Evolutionary conservation across 2,113 vertebrate species (phyloP), one percentile per base, ranked within the genome.

Genomic region (Willisornis vidua): DNA sequence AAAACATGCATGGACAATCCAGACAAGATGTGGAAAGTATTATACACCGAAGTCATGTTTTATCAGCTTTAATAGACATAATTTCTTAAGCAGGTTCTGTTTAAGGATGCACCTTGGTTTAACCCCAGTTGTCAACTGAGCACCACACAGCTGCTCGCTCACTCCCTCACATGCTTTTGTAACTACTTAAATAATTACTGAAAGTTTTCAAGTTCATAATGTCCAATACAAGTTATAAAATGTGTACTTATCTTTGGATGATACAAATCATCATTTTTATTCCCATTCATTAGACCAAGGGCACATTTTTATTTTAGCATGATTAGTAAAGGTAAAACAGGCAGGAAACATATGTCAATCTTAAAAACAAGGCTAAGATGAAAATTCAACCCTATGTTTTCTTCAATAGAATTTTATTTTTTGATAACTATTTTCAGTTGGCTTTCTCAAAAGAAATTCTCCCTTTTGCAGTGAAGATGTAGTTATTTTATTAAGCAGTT

Each of bases 1-100:
- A 66, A 81, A 75, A 48, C 2, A 2, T 23, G 10, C 5, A 33
- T 1, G 52, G 52, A 33, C 26, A 35, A 82, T 48, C 31, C 65
- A 72, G 28, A 72, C 6, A 31, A 51, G 18, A 7, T 59, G 8
- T 35, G 23, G 67, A 90, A 87, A 84, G 8, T 41, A 19, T 33
- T 73, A 51, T 12, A 43, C 5, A 24, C 3, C 4, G 14, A 31
- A 87, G 9, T 35, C 25, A n/a, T 0, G 0, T 25, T 37, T 61
- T 66, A 43, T 67, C 35, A 77, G 22, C 8, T 78, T 84, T 35
- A 70, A 31, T 15, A 37, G n/a, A 52, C 59, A 75, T 71, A 68
- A 31, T 51, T 82, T 81, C 76, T 84, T 39, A 83, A 86, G 43
- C 5, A 68, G 10, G 6, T 57, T 86, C 29, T 61, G 1, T 65